These are phyloP conservation scores for Rhagologus leucostigma DNA, from an alignment of 2,113 vertebrate genomes.

Conservation along the genomic window DNA sequence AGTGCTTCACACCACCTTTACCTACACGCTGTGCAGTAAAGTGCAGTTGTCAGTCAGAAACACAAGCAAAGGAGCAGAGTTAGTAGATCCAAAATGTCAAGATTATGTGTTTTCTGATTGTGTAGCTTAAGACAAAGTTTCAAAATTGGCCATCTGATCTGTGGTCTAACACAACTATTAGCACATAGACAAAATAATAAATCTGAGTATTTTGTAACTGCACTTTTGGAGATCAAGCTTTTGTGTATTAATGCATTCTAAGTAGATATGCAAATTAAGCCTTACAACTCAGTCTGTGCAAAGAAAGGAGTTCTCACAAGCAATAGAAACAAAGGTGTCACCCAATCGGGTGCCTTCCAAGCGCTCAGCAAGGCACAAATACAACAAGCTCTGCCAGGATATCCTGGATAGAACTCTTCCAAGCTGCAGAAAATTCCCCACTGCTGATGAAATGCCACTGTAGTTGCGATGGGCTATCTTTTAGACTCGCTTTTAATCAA, in stretches of 20 bases:
- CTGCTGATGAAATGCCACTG: background rate
- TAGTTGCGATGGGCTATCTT: background rate
- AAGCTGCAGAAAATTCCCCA: background rate
- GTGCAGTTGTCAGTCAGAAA: background rate
- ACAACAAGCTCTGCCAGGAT: background rate
- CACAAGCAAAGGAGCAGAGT: background rate
- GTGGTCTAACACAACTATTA: background rate
- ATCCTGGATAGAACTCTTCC: background rate
- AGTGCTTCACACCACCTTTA: background rate
- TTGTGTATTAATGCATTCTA: background rate
- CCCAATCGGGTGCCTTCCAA: background rate
- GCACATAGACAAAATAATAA: background rate
- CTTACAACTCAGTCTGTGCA: background rate
- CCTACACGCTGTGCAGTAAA: background rate
- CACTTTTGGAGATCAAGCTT: background rate
- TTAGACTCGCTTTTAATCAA: background rate
- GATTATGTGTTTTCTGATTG: background rate
- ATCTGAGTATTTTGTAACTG: background rate
- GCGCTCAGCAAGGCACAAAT: background rate
- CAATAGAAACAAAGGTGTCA: background rate
- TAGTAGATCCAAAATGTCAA: background rate
- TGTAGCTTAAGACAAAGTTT: background rate
- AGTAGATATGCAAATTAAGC: background rate
- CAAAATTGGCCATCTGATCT: background rate
- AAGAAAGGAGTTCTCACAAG: background rate